These are phyloP conservation scores for Xyrichtys novacula DNA, from an alignment of 2,797 vertebrate species.

Conservation along the genomic window DNA sequence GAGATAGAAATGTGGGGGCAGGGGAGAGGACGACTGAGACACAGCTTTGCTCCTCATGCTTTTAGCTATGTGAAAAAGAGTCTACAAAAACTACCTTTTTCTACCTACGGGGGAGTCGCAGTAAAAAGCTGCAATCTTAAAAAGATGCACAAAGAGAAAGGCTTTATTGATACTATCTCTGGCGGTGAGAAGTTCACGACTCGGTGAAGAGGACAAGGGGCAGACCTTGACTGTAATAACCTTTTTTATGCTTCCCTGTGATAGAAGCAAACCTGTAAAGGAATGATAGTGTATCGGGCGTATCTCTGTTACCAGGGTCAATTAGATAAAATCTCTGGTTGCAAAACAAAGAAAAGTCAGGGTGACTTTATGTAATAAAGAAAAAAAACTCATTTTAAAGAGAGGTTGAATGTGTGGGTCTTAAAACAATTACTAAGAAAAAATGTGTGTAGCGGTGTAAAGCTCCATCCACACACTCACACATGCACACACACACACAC, in stretches of 20 bases:
- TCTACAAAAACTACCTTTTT: conserved; percentile 24
- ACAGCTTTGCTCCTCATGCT: conserved; percentile 47
- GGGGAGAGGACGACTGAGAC: conserved; percentile 70
- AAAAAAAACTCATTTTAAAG: not conserved
- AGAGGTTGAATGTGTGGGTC: not conserved
- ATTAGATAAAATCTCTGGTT: conserved; percentile 40
- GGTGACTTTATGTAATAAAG: not conserved
- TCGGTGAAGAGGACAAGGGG: conserved; percentile 71
- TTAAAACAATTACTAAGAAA: conserved; percentile 17
- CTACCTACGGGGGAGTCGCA: conserved; percentile 15
- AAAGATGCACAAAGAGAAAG: conserved; percentile 21
- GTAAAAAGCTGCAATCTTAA: conserved; percentile 16
- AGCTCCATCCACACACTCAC: conserved; percentile 25
- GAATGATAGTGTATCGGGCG: conserved; percentile 42
- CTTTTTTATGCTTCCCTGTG: conserved; percentile 45
- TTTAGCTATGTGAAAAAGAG: conserved; percentile 27
- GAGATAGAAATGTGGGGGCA: conserved; percentile 72
- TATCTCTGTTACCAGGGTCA: conserved; percentile 48
- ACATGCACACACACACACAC: conserved; percentile 14
- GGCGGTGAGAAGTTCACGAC: conserved; percentile 53
- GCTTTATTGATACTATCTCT: conserved; percentile 39
- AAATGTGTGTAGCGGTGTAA: conserved; percentile 7
- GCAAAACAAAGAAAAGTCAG: conserved; percentile 27
- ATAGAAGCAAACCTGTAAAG: conserved; percentile 42
- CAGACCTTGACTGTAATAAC: conserved; percentile 50